phyloP scores from a whole-genome alignment of 2,888 invertebrate species.

The Lepeophtheirus nordmannii region DNA sequence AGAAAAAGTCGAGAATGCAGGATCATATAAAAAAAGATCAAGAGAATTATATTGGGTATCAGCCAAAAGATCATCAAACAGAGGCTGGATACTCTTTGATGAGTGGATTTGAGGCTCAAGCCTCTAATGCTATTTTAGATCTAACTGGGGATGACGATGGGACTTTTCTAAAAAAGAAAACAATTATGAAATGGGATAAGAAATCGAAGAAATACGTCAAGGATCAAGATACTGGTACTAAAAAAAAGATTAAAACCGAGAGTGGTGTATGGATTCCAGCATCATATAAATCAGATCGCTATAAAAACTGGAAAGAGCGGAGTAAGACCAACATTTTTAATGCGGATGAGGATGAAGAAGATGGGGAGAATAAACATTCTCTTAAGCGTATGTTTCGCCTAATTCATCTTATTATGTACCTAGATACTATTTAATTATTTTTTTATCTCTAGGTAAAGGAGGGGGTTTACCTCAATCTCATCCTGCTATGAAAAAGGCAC shows the following conservation, averaged over 20 bases:
- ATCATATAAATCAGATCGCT: conserved; percentile 77
- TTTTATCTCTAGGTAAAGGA: conserved; percentile 24
- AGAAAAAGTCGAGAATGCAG: conserved; percentile 17
- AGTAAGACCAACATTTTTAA: conserved; percentile 12
- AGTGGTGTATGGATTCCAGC: conserved; percentile 88
- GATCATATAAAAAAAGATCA: conserved; percentile 40
- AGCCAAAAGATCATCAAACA: conserved; percentile 64
- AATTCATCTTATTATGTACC: background rate
- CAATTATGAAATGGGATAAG: conserved; percentile 68
- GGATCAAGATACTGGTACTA: conserved; percentile 34
- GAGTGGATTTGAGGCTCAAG: conserved; percentile 61
- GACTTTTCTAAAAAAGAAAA: conserved; percentile 43
- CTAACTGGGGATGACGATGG: conserved; percentile 64
- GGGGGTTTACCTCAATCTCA: conserved; percentile 44
- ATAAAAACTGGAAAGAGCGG: conserved; percentile 64
- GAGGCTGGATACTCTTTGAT: conserved; percentile 58
- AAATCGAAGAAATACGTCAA: conserved; percentile 85
- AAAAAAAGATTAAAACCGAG: conserved; percentile 78
- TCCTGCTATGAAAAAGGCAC: conserved; percentile 59
- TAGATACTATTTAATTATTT: background rate
- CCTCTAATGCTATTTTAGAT: conserved; percentile 61
- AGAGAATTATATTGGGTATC: conserved; percentile 73
- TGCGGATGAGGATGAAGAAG: background rate
- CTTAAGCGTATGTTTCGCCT: conserved; percentile 1
- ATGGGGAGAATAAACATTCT: background rate